Percentiles rank a stretch among this genome's conserved stretches.
phyloP scores from a whole-genome alignment of 2,888 invertebrate genomes.

The Tetrapedia diversipes region DNA sequence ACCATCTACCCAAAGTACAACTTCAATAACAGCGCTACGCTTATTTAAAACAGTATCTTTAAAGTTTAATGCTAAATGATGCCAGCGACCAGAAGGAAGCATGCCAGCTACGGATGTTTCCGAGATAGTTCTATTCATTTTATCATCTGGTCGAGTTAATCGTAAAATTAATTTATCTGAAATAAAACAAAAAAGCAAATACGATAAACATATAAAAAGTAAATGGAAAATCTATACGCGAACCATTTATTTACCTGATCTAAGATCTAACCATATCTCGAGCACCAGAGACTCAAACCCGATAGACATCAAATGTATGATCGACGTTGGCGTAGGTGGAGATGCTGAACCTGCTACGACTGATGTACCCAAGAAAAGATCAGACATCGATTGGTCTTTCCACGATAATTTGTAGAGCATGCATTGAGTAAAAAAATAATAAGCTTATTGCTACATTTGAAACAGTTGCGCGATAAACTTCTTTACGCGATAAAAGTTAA shows the following conservation, averaged over 20 bases:
- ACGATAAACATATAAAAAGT: background rate
- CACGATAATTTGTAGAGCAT: constrained; percentile 46
- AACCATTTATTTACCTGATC: constrained; percentile 77
- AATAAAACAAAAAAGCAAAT: constrained; percentile 3
- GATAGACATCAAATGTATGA: constrained; percentile 86
- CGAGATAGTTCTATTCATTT: constrained; percentile 83
- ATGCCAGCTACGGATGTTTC: constrained; percentile 83
- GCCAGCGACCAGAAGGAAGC: constrained; percentile 84
- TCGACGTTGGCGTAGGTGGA: constrained; percentile 78
- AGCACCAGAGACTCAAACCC: constrained; percentile 87
- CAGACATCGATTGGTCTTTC: constrained; percentile 56
- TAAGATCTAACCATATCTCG: constrained; percentile 86
- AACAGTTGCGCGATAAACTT: background rate
- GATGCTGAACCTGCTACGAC: constrained; percentile 77
- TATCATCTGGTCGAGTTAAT: constrained; percentile 84
- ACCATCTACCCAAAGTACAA: constrained; percentile 86
- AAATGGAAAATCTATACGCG: background rate
- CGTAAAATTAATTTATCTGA: constrained; percentile 84
- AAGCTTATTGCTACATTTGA: constrained; percentile 41
- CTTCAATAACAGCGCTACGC: constrained; percentile 85
- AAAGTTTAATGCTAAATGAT: constrained; percentile 85
- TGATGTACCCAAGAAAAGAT: constrained; percentile 60
- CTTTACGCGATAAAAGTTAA: too few species aligned
- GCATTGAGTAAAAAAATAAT: constrained; percentile 44
- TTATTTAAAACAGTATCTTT: constrained; percentile 84